Conservation (phyloP, 2,797 vertebrate species). For the Pipistrellus pipistrellus region DNA sequence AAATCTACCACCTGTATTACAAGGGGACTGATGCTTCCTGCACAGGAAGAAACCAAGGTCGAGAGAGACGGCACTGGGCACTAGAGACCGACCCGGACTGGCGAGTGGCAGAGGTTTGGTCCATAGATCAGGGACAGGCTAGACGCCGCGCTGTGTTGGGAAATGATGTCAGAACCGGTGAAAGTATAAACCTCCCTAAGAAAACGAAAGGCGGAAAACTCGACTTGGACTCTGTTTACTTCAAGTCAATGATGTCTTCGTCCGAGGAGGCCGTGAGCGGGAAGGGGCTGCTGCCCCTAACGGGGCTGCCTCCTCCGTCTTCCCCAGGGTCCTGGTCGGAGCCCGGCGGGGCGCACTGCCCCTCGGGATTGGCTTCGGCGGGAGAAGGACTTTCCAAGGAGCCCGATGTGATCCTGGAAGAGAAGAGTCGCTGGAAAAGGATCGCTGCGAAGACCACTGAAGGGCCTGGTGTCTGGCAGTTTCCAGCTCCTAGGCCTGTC, state of each 20-base stretch:
- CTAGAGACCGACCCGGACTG: constrained; percentile 76
- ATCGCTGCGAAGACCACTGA: background rate
- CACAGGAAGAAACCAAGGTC: constrained; percentile 78
- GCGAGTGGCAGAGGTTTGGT: constrained; percentile 73
- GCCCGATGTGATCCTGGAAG: constrained; percentile 91
- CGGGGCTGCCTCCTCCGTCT: constrained; percentile 90
- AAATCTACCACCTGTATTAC: constrained; percentile 83
- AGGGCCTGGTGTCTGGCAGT: background rate
- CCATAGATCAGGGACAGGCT: constrained; percentile 73
- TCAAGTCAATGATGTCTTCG: constrained; percentile 96
- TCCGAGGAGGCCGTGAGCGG: constrained; percentile 92
- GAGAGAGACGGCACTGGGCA: constrained; percentile 77
- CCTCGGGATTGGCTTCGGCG: constrained; percentile 90
- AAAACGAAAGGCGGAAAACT: constrained; percentile 80
- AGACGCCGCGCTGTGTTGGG: constrained; percentile 77
- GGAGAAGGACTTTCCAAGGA: constrained; percentile 88
- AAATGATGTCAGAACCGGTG: constrained; percentile 80
- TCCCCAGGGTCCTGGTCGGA: constrained; percentile 90
- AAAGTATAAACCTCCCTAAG: constrained; percentile 79
- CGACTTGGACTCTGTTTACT: constrained; percentile 92
- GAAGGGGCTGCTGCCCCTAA: constrained; percentile 89
- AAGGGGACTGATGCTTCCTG: constrained; percentile 79
- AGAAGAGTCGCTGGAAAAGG: constrained; percentile 61
- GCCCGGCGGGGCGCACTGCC: constrained; percentile 88
- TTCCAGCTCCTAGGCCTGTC: background rate